phyloP scores from a whole-genome alignment of 1,140 invertebrate genomes.

The Diplogasteroides magnus region DNA sequence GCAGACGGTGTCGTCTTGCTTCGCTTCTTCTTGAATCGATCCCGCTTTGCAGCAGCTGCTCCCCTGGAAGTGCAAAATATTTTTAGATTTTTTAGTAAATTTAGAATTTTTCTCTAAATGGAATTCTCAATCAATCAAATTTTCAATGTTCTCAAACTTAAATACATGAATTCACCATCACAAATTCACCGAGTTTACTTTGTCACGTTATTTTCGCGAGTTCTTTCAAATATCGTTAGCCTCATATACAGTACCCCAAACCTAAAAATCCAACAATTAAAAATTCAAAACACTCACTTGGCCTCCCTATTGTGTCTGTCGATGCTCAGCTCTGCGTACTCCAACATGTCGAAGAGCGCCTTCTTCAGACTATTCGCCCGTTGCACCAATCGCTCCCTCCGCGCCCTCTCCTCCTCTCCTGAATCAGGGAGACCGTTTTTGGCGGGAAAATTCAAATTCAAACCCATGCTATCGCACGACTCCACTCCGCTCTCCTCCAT shows the following conservation, averaged over 20 bases:
- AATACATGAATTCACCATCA: too few species aligned
- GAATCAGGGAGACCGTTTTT: background rate
- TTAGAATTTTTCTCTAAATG: too few species aligned
- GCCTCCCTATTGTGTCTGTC: constrained; percentile 58
- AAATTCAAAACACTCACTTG: constrained; percentile 1
- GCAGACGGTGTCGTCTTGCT: constrained; percentile 30
- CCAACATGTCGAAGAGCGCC: constrained; percentile 35
- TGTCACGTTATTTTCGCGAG: too few species aligned
- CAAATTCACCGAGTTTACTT: too few species aligned
- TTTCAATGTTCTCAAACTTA: too few species aligned
- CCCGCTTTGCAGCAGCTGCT: constrained; percentile 20
- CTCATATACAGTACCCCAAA: too few species aligned
- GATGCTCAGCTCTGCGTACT: constrained; percentile 62
- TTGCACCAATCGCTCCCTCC: constrained; percentile 3
- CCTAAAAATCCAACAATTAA: too few species aligned
- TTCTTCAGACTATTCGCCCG: constrained; percentile 25
- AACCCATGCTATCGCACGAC: background rate
- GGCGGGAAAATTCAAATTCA: background rate
- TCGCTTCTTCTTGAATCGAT: constrained; percentile 31
- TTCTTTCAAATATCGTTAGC: too few species aligned
- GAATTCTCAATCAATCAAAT: too few species aligned
- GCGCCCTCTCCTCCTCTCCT: background rate
- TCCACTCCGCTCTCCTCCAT: constrained; percentile 15
- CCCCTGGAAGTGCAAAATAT: background rate
- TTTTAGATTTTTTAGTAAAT: too few species aligned